Conservation (phyloP, 2,113 vertebrate genomes). For the Zapus hudsonius region DNA sequence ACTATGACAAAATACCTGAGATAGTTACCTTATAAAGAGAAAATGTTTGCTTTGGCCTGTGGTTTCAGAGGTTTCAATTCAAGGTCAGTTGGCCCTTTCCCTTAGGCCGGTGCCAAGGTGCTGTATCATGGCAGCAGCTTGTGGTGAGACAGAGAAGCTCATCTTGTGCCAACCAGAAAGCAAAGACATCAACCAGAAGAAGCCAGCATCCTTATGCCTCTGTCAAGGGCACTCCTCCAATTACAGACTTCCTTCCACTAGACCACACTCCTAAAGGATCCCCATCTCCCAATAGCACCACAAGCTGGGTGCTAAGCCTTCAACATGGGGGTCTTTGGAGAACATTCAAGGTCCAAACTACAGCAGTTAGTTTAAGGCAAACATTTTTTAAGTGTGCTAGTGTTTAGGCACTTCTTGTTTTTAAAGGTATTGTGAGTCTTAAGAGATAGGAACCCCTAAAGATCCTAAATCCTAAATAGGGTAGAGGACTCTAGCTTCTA, state of each 20-base stretch:
- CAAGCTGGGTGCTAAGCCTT: not conserved
- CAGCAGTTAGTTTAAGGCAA: conserved; percentile 4
- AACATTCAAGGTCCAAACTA: not conserved
- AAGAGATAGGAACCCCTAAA: not conserved
- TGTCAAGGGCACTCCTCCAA: not conserved
- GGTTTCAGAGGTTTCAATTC: not conserved
- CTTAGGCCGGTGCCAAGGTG: not conserved
- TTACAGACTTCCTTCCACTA: not conserved
- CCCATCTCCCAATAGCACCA: not conserved
- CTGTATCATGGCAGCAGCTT: not conserved
- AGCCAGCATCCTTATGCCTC: not conserved
- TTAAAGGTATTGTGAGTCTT: not conserved
- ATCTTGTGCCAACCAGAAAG: not conserved
- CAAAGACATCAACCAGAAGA: not conserved
- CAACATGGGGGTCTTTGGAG: not conserved
- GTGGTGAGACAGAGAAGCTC: not conserved
- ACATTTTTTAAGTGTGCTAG: not conserved
- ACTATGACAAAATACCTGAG: not conserved
- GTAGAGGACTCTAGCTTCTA: not conserved
- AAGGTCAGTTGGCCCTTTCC: not conserved
- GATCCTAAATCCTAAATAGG: not conserved
- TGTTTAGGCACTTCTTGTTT: not conserved
- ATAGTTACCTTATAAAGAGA: not conserved
- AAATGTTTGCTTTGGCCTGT: not conserved
- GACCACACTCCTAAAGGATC: not conserved